phyloP scores from a whole-genome alignment of 2,888 invertebrate species.

The Meloe dianella region DNA sequence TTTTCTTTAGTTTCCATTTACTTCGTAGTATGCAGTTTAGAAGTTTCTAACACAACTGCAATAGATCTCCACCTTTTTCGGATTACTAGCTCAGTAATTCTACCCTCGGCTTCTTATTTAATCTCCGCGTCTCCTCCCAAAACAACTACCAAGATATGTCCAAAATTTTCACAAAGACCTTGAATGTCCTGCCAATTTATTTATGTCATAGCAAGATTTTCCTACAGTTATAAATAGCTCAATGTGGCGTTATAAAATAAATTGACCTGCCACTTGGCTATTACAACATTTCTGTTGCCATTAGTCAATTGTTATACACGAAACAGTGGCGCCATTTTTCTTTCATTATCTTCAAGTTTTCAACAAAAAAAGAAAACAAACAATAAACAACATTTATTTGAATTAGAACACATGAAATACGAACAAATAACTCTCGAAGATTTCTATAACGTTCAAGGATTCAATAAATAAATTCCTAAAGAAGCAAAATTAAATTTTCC shows the following conservation, averaged over 20 bases:
- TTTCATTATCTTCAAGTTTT: neutral
- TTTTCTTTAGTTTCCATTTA: neutral
- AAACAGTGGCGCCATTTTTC: neutral
- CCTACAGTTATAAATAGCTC: conserved; percentile 28
- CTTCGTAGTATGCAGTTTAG: neutral
- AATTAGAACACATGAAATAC: conserved; percentile 6
- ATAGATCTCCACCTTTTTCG: conserved; percentile 2
- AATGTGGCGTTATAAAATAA: conserved; percentile 29
- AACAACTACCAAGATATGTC: neutral
- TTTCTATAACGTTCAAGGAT: neutral
- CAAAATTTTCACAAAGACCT: conserved; percentile 9
- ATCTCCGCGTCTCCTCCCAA: neutral
- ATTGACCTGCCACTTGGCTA: conserved; percentile 22
- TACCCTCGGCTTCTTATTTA: neutral
- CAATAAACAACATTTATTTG: too few relatives aligned
- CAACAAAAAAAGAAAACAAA: neutral
- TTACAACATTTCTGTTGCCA: conserved; percentile 9
- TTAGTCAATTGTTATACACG: conserved; percentile 13
- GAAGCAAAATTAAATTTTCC: neutral
- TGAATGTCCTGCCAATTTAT: conserved; percentile 33
- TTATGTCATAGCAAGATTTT: conserved; percentile 30
- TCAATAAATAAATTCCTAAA: neutral
- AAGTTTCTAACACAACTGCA: neutral
- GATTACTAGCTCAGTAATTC: neutral
- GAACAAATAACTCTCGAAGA: neutral